Evolutionary conservation across 2,888 invertebrate species (phyloP).

Genomic region (Macrophya annulata): DNA sequence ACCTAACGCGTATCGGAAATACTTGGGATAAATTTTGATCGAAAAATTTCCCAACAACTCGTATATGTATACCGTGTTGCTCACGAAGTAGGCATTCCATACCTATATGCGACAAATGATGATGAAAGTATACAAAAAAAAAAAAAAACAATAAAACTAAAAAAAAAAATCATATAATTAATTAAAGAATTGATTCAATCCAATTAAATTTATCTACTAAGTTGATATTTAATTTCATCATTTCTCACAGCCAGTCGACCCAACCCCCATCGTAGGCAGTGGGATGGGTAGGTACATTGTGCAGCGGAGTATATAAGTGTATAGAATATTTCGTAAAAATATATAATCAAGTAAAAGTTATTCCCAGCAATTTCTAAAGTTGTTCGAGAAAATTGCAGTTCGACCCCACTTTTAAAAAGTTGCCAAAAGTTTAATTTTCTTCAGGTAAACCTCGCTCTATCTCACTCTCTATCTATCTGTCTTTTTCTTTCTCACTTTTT

Average conservation of each 20-base stretch:
- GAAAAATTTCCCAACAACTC: slow-evolving; percentile 39
- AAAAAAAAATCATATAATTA: neutral
- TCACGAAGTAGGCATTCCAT: neutral
- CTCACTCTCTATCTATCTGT: slow-evolving; percentile 8
- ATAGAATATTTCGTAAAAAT: slow-evolving; percentile 49
- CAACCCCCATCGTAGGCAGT: neutral
- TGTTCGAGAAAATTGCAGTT: slow-evolving; percentile 72
- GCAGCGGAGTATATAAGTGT: neutral
- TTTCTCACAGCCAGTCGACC: neutral
- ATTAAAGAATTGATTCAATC: neutral
- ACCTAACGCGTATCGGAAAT: slow-evolving; percentile 46
- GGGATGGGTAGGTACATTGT: slow-evolving; percentile 30
- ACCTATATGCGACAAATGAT: neutral
- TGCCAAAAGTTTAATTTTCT: slow-evolving; percentile 73
- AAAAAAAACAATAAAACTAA: too few relatives aligned
- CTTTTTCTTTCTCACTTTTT: slow-evolving; percentile 25
- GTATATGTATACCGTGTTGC: neutral
- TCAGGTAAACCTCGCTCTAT: slow-evolving; percentile 55
- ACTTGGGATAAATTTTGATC: slow-evolving; percentile 21
- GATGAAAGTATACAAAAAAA: too few relatives aligned
- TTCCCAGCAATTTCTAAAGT: slow-evolving; percentile 64
- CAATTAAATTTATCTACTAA: neutral
- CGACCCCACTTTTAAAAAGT: slow-evolving; percentile 69
- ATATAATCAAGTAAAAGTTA: slow-evolving; percentile 53
- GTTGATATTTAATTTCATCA: neutral